Evolutionary conservation across 2,888 invertebrate species (phyloP).

Genomic region (Drosophila antonietae): DNA sequence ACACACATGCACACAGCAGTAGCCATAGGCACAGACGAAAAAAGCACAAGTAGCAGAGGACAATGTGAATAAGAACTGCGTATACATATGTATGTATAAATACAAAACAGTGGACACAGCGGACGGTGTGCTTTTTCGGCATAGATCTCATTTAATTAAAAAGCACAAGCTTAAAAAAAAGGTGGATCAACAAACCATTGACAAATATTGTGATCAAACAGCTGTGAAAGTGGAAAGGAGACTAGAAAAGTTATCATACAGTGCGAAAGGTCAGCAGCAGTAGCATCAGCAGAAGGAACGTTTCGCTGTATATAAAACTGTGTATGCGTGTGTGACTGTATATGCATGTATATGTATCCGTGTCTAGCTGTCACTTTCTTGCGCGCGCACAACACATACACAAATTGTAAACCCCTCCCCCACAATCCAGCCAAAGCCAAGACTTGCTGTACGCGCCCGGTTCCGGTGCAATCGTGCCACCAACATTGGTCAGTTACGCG

Average conservation of each 20-base stretch:
- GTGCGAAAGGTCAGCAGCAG: conserved; percentile 82
- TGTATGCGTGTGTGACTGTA: conserved; percentile 29
- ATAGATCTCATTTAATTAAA: conserved; percentile 41
- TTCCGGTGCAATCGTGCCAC: conserved; percentile 64
- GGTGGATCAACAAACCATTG: conserved; percentile 18
- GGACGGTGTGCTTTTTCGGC: conserved; percentile 63
- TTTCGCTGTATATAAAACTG: conserved; percentile 51
- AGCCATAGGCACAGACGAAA: conserved; percentile 32
- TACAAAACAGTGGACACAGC: conserved; percentile 63
- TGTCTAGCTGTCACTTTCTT: conserved; percentile 80
- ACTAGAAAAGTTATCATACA: conserved; percentile 75
- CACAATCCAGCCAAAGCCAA: conserved; percentile 37
- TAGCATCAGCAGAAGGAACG: conserved; percentile 47
- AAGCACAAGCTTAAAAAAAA: conserved; percentile 44
- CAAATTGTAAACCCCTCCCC: conserved; percentile 63
- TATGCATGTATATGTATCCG: conserved; percentile 37
- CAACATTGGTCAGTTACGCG: conserved; percentile 52
- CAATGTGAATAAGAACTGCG: conserved; percentile 70
- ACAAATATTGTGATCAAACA: conserved; percentile 51
- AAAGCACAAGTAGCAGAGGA: conserved; percentile 48
- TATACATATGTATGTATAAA: conserved; percentile 65
- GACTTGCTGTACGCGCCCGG: conserved; percentile 74
- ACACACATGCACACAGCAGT: conserved; percentile 9
- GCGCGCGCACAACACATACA: conserved; percentile 74
- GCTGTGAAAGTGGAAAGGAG: conserved; percentile 62